Evolutionary conservation across 2,797 vertebrate genomes (phyloP), one percentile per base, ranked within the genome.

Genomic region (Urocyon cinereoargenteus): DNA sequence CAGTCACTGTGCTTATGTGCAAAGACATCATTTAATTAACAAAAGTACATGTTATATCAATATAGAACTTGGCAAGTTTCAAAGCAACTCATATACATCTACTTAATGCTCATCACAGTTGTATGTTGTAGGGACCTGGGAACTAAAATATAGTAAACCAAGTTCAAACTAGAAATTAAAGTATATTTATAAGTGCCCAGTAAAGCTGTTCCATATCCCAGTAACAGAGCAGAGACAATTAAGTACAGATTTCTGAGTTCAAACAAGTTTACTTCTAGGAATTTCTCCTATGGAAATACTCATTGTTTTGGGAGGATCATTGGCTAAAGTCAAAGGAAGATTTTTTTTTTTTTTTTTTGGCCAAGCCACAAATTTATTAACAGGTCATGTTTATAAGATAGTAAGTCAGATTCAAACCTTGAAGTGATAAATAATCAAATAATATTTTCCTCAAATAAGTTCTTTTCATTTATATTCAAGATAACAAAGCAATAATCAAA

Each of bases 251-350:
- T 78, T 5, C 53, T 82, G 82, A 14, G 3, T 82, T 86, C 59
- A 62, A 83, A 31, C 3, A 70, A 82, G 66, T 86, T 97, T 68
- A 55, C 28, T 84, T 51, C 28, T 68, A 87, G 7, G 45, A 91
- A 95, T 61, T 93, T 95, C 55, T 82, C 34, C 22, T 86, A 45
- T 53, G 45, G 26, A 90, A 68, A 83, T 83, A 93, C 9, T 57
- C 15, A 55, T 45, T 77, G 21, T 53, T 88, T 77, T 21, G 49
- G 51, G 49, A 36, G 6, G 10, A 66, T 22, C 40, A 81, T 10
- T 93, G 66, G n/a, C 14, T 36, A 66, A 51, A 90, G 19, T 66
- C 86, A n/a, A 86, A 90, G 18, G 77, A 84, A 90, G 55, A 55
- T 24, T 26, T 3, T 92, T 18, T 7, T 13, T 92, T 82, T 72